Conservation (phyloP, 2,888 invertebrate genomes). For the Apotomis capreana region DNA sequence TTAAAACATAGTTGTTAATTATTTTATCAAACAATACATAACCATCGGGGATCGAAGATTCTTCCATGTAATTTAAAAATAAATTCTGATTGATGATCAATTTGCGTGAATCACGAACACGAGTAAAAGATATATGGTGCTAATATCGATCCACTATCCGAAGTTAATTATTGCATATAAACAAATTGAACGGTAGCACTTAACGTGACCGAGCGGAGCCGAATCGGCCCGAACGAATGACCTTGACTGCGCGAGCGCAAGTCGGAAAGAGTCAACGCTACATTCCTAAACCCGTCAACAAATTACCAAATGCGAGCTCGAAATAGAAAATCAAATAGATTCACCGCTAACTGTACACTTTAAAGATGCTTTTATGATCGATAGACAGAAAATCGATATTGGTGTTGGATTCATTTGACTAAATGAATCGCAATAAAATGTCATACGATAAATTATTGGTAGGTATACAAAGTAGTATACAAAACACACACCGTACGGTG, state of each 20-base stretch:
- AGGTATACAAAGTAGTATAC: too few relatives aligned
- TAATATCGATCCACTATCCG: not conserved
- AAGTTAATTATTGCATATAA: slow-evolving; percentile 12
- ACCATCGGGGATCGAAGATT: too few relatives aligned
- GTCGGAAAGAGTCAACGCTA: slow-evolving; percentile 29
- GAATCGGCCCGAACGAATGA: slow-evolving; percentile 28
- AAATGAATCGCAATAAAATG: slow-evolving; percentile 24
- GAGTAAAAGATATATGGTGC: not conserved
- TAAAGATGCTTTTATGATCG: not conserved
- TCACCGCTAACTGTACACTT: not conserved
- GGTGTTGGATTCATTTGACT: not conserved
- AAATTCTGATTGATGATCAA: slow-evolving; percentile 5
- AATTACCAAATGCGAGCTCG: slow-evolving; percentile 1
- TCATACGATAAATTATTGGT: slow-evolving; percentile 5
- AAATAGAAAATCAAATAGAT: slow-evolving; percentile 16
- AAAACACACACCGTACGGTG: too few relatives aligned
- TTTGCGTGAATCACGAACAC: not conserved
- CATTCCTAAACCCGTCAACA: slow-evolving; percentile 37
- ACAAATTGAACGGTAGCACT: slow-evolving; percentile 12
- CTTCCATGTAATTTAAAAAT: too few relatives aligned
- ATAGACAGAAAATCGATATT: not conserved
- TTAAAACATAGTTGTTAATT: too few relatives aligned
- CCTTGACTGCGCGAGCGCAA: slow-evolving; percentile 35
- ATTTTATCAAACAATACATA: too few relatives aligned
- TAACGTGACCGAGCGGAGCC: slow-evolving; percentile 15